Evolutionary conservation across 2,797 vertebrate genomes (phyloP), one percentile per base, ranked within the genome.

Genomic region (Lophius americanus): DNA sequence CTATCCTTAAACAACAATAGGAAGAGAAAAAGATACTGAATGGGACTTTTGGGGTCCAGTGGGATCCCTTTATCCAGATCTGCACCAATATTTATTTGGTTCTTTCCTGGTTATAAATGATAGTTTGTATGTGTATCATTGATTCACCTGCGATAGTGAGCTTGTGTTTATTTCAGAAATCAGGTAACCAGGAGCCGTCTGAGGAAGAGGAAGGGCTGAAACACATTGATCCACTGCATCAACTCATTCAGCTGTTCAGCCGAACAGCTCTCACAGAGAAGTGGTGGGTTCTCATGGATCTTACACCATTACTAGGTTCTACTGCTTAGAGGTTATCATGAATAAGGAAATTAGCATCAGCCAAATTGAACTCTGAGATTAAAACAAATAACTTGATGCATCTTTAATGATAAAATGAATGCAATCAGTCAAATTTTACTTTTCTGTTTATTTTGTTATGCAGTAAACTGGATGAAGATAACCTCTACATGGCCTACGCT

Each of bases 401-500:
- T 23, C 35, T 10, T 23, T n/a, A 51, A 35, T 43, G 4, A 46
- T 23, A 37, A 1, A 42, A 3, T 32, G 2, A 42, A 3, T 32
- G 32, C 47, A 1, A 6, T 13, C 52, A 5, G 12, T 59, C 0
- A 52, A 9, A 9, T 13, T 43, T 1, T n/a, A 42, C 47, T 33
- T 39, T 23, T 47, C 33, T 43, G 37, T 69, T 35, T 74, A 3
- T 52, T 79, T 73, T 52, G 60, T 89, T 35, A 88, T 84, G 64
- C 86, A 98, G 97, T 91, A 98, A 98, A 91, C 66, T 98, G 81
- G 96, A 98, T 60, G 96, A 98, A 85, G 97, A 98, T 88, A 93
- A 93, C 70, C 94, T 98, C 55, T 98, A 98, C 85, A 98, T 98
- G 96, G 97, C 96, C 5, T 98, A 98, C 65, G 96, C 97, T 85